Evolutionary conservation across 2,797 vertebrate genomes (phyloP).

Genomic region (Benthosema pterotum): DNA sequence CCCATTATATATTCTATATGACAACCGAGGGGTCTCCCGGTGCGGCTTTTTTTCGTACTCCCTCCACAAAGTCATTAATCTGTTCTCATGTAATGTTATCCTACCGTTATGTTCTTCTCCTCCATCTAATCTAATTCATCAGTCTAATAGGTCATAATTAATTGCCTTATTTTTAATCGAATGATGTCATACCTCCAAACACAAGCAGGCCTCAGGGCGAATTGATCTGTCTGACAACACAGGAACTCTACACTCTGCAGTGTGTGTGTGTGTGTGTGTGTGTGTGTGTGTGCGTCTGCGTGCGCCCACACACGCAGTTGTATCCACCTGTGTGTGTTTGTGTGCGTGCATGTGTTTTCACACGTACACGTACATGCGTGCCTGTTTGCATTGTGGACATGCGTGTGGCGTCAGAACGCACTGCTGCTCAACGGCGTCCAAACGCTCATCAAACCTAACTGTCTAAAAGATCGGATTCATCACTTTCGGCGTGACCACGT

Average conservation of each 20-base stretch:
- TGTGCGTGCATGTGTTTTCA: no score
- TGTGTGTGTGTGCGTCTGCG: neutral
- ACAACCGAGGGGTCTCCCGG: neutral
- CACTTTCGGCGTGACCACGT: constrained; percentile 42
- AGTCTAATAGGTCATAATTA: constrained; percentile 78
- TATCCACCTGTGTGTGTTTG: no score
- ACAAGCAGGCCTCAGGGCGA: constrained; percentile 53
- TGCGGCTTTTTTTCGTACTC: constrained; percentile 7
- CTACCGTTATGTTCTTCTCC: constrained; percentile 60
- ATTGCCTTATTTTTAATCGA: constrained; percentile 78
- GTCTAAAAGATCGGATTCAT: constrained; percentile 54
- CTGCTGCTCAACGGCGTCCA: constrained; percentile 41
- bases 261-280: neutral
- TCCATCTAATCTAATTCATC: constrained; percentile 76
- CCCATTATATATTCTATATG: constrained; percentile 38
- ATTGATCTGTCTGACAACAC: constrained; percentile 65
- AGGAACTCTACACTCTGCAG: constrained; percentile 16
- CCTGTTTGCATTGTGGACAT: constrained; percentile 8
- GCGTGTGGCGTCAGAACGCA: constrained; percentile 14
- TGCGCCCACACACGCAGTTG: no score
- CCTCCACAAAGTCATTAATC: constrained; percentile 69
- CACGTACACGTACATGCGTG: constrained; percentile 1
- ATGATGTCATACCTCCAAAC: constrained; percentile 70
- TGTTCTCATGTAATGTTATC: constrained; percentile 72
- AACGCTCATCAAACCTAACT: constrained; percentile 53